Evolutionary conservation across 2,797 vertebrate species (phyloP), one percentile per base, ranked within the genome.

Genomic region (Malacoctenus gilli): DNA sequence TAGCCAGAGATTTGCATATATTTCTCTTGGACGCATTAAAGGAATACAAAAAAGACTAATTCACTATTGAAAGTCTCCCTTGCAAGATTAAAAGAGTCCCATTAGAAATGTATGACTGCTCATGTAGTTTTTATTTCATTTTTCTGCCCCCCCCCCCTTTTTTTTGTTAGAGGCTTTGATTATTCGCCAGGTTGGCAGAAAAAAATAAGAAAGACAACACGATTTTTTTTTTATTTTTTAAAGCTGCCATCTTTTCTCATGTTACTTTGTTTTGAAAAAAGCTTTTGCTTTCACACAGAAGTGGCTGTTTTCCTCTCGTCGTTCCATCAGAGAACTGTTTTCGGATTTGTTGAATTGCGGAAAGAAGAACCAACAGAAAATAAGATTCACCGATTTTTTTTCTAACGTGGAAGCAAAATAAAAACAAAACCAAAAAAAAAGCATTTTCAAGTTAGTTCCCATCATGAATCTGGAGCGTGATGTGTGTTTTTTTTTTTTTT

Each of bases 1-100:
- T 91, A 92, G 89, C 83, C 76, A 59, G 84, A 91, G 91, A 92
- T 92, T 92, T 92, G 91, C 92, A 92, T 92, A 92, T 82, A 91
- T 92, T 92, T 92, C 85, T 87, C 79, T 90, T 80, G 82, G 88
- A 90, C 87, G 87, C 84, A 88, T 91, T 90, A 92, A 87, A 90
- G 84, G 79, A 85, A 87, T 85, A 91, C 87, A 90, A 91, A 88
- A 90, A 85, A 72, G 83, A 87, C 88, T 88, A 91, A 93, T 92
- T 88, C 90, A 89, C 87, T 87, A 87, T 89, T 91, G 87, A 90
- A 90, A 88, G 86, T 87, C 85, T 90, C 85, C 77, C 80, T 90
- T 85, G 89, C 86, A 84, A 89, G 89, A 92, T 92, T 90, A 91
- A 89, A 86, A 84, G 85, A 88, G 88, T 83, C 83, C 87, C 80